phyloP scores from a whole-genome alignment of 2,113 vertebrate genomes.

The Xiphophorus couchianus region DNA sequence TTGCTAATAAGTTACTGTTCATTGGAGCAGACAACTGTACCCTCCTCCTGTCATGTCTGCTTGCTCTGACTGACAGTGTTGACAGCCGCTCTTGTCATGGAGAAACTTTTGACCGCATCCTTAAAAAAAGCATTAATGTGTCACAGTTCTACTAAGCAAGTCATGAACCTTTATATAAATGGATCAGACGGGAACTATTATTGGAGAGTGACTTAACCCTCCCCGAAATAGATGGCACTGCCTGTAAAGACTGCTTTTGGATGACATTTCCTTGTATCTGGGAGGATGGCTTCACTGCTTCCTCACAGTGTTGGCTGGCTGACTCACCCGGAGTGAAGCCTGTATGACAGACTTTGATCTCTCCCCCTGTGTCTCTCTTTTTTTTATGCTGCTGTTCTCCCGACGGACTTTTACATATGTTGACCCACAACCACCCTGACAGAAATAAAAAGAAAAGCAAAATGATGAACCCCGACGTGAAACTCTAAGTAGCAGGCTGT shows the following conservation, averaged over 20 bases:
- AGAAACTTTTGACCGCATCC: conserved; percentile 57
- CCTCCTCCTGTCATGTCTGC: conserved; percentile 59
- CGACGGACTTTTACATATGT: conserved; percentile 62
- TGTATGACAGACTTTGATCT: conserved; percentile 73
- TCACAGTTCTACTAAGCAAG: conserved; percentile 50
- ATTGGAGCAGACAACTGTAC: conserved; percentile 66
- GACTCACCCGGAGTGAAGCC: conserved; percentile 61
- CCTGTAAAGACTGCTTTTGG: conserved; percentile 55
- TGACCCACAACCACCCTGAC: conserved; percentile 60
- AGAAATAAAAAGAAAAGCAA: conserved; percentile 39
- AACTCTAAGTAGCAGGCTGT: conserved; percentile 58
- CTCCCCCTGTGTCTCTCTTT: conserved; percentile 43
- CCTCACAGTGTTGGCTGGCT: conserved; percentile 47
- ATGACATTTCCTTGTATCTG: conserved; percentile 62
- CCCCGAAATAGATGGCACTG: conserved; percentile 68
- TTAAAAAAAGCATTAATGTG: conserved; percentile 57
- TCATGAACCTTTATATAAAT: conserved; percentile 57
- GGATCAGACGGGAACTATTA: conserved; percentile 59
- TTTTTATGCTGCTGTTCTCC: conserved; percentile 39
- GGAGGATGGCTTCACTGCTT: conserved; percentile 57
- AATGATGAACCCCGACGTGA: conserved; percentile 70
- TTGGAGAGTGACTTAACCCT: conserved; percentile 60
- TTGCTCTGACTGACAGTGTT: conserved; percentile 64
- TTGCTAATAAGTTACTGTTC: conserved; percentile 74
- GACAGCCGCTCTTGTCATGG: conserved; percentile 63